Conservation (phyloP, 2,888 invertebrate genomes). For the Norana najaformis region DNA sequence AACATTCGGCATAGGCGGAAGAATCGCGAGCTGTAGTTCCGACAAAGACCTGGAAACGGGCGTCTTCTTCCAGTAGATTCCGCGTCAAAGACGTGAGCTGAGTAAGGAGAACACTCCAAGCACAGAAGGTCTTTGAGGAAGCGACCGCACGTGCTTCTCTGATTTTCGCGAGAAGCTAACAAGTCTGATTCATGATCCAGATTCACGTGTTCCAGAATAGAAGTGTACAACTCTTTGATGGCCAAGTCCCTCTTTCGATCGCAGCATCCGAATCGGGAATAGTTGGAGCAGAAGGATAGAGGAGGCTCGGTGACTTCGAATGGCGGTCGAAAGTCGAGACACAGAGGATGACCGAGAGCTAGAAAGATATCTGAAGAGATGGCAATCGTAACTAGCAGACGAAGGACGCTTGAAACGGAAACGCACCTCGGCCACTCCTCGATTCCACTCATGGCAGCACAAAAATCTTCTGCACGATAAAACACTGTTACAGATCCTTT, state of each 20-base stretch:
- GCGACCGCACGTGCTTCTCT: conserved; percentile 43
- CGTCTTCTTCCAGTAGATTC: conserved; percentile 48
- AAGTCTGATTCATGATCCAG: background rate
- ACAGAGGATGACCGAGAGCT: conserved; percentile 52
- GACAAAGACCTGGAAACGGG: conserved; percentile 55
- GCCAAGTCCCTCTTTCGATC: conserved; percentile 46
- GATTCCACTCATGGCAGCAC: background rate
- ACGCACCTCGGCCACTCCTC: background rate
- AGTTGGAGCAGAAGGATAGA: conserved; percentile 52
- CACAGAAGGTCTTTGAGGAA: conserved; percentile 52
- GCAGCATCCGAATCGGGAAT: conserved; percentile 55
- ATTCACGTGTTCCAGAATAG: conserved; percentile 37
- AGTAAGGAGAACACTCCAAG: conserved; percentile 58
- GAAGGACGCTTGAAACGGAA: background rate
- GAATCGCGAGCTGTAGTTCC: conserved; percentile 48
- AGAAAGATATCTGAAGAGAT: background rate
- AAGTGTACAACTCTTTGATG: conserved; percentile 43
- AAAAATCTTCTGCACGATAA: background rate
- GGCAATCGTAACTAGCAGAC: background rate
- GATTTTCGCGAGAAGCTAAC: background rate
- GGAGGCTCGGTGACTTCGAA: conserved; percentile 44
- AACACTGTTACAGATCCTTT: background rate
- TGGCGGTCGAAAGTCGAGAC: conserved; percentile 56
- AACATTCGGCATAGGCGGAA: conserved; percentile 48
- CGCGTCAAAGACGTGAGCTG: conserved; percentile 56